Percentiles rank a stretch among this genome's conserved stretches.
These are phyloP conservation scores for Zygaena filipendulae DNA, from an alignment of 2,888 invertebrate species.

Conservation along the genomic window DNA sequence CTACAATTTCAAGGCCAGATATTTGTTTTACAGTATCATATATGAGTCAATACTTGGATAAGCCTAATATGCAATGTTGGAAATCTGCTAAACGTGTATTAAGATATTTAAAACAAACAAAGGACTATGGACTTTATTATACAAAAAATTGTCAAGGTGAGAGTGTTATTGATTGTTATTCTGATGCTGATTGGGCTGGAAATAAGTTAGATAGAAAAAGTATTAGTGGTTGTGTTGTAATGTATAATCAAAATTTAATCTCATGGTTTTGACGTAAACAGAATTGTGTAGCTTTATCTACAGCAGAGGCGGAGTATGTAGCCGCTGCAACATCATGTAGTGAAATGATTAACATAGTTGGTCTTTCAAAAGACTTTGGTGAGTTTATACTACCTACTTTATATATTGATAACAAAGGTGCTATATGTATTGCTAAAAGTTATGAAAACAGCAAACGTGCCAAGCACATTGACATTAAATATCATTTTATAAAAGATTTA, in stretches of 20 bases:
- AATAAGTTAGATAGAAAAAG: conserved; percentile 4
- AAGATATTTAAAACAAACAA: too few relatives aligned
- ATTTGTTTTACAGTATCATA: too few relatives aligned
- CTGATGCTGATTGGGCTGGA: conserved; percentile 8
- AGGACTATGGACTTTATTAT: too few relatives aligned
- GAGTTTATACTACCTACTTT: background rate
- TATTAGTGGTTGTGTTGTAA: conserved; percentile 3
- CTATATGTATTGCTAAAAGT: conserved; percentile 1
- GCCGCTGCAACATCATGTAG: conserved; percentile 1
- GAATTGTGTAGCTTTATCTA: conserved; percentile 4
- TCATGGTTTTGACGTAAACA: conserved; percentile 5
- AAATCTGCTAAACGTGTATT: too few relatives aligned
- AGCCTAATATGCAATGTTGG: too few relatives aligned
- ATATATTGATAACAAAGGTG: conserved; percentile 4
- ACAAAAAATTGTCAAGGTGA: too few relatives aligned
- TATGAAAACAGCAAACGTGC: conserved; percentile 2
- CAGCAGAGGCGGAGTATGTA: conserved; percentile 6
- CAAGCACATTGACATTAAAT: conserved; percentile 5
- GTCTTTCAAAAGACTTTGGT: background rate
- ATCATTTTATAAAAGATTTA: conserved; percentile 5
- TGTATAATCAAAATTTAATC: conserved; percentile 1
- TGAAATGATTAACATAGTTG: too few relatives aligned
- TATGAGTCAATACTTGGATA: too few relatives aligned
- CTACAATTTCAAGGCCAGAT: too few relatives aligned
- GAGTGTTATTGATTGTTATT: too few relatives aligned